Conservation (phyloP, 2,888 invertebrate species). For the Sinohyriopsis cumingii region DNA sequence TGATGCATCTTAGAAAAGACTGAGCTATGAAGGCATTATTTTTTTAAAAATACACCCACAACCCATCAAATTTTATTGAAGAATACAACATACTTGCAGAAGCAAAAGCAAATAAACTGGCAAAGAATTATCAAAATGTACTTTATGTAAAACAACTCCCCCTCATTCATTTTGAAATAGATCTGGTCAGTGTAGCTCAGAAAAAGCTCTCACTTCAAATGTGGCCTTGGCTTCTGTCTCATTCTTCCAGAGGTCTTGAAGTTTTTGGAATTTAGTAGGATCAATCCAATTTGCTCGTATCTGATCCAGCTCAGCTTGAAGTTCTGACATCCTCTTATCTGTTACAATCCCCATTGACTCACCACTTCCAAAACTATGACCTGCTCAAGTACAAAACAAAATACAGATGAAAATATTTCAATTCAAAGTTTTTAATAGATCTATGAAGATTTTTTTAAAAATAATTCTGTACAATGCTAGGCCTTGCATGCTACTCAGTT, state of each 20-base stretch:
- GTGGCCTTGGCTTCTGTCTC: conserved; percentile 25
- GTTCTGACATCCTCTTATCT: conserved; percentile 47
- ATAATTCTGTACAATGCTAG: background rate
- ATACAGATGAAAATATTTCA: background rate
- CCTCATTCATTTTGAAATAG: background rate
- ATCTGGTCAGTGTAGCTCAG: background rate
- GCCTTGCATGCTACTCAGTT: too few species aligned
- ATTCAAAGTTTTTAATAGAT: background rate
- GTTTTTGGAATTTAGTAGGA: conserved; percentile 21
- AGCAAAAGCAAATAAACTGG: too few species aligned
- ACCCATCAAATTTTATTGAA: too few species aligned
- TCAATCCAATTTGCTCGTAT: conserved; percentile 40
- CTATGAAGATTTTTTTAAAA: background rate
- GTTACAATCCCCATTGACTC: conserved; percentile 54
- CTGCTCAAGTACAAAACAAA: background rate
- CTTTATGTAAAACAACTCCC: background rate
- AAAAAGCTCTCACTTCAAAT: conserved; percentile 29
- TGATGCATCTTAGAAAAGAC: too few species aligned
- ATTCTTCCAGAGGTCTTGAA: conserved; percentile 29
- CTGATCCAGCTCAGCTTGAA: conserved; percentile 39
- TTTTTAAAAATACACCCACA: too few species aligned
- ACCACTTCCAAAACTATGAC: conserved; percentile 22
- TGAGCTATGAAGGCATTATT: too few species aligned
- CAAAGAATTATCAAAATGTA: background rate
- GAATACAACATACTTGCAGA: too few species aligned